phyloP scores from a whole-genome alignment of 2,113 vertebrate species.

The Scopus umbretta region DNA sequence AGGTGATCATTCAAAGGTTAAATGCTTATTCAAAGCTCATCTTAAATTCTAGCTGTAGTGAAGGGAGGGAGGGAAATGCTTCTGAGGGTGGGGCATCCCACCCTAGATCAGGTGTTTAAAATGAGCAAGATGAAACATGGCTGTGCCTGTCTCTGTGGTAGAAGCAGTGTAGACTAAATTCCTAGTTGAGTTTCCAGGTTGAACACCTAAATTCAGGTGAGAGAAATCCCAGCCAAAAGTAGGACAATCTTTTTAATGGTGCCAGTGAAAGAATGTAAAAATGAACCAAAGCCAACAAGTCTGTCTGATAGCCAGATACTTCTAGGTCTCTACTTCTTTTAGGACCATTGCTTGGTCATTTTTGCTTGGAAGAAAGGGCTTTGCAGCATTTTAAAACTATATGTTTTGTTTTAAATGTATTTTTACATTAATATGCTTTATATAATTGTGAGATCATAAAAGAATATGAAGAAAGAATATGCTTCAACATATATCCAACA shows the following conservation, averaged over 20 bases:
- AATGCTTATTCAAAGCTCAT: background rate
- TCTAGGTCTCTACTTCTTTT: background rate
- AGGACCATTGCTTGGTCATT: background rate
- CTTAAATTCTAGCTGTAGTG: background rate
- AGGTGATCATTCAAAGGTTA: background rate
- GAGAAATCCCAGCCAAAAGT: background rate
- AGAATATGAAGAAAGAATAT: background rate
- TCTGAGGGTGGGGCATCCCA: background rate
- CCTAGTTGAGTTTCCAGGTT: background rate
- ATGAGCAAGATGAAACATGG: background rate
- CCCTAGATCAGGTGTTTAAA: background rate
- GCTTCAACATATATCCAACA: background rate
- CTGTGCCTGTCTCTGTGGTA: background rate
- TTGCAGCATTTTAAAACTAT: background rate
- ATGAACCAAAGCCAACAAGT: background rate
- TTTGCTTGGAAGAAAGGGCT: background rate
- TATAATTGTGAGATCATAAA: background rate
- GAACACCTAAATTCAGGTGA: background rate
- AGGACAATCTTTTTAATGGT: background rate
- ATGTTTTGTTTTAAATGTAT: background rate
- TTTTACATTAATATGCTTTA: background rate
- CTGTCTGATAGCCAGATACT: background rate
- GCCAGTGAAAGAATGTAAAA: background rate
- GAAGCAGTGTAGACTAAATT: background rate
- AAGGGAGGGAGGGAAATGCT: background rate